phyloP scores from a whole-genome alignment of 2,113 vertebrate genomes.

The Tor tambroides region DNA sequence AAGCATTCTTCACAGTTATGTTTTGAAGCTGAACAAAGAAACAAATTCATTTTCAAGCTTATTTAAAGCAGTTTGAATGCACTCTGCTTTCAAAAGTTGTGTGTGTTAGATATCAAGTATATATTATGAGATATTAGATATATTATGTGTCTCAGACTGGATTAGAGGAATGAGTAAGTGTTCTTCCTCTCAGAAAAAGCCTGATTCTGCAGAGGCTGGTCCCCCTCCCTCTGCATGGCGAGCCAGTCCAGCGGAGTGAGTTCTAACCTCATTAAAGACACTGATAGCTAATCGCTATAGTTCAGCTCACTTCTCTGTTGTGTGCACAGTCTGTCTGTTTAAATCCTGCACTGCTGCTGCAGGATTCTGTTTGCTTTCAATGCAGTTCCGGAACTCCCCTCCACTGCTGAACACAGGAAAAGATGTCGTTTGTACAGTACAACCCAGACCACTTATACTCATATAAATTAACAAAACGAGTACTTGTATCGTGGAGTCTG shows the following conservation, averaged over 20 bases:
- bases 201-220: constrained; percentile 9
- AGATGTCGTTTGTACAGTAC: not conserved
- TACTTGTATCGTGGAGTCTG: no score
- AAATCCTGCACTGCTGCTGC: constrained; percentile 30
- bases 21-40: constrained; percentile 19
- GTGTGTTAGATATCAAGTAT: not conserved
- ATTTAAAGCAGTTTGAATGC: not conserved
- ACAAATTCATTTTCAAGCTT: not conserved
- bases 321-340: not conserved
- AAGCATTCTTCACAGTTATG: not conserved
- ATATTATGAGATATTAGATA: no score
- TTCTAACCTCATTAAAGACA: constrained; percentile 57
- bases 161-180: constrained; percentile 28
- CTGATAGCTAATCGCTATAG: constrained; percentile 53
- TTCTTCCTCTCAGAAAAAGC: constrained; percentile 25
- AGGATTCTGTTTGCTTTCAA: not conserved
- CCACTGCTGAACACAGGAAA: not conserved
- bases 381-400: not conserved
- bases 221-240: not conserved
- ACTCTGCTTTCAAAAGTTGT: not conserved
- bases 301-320: constrained; percentile 16
- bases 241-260: constrained; percentile 33
- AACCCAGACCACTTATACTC: not conserved
- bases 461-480: not conserved
- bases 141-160: constrained; percentile 13